phyloP scores from a whole-genome alignment of 2,888 invertebrate genomes.

The Microplitis deprimator region DNA sequence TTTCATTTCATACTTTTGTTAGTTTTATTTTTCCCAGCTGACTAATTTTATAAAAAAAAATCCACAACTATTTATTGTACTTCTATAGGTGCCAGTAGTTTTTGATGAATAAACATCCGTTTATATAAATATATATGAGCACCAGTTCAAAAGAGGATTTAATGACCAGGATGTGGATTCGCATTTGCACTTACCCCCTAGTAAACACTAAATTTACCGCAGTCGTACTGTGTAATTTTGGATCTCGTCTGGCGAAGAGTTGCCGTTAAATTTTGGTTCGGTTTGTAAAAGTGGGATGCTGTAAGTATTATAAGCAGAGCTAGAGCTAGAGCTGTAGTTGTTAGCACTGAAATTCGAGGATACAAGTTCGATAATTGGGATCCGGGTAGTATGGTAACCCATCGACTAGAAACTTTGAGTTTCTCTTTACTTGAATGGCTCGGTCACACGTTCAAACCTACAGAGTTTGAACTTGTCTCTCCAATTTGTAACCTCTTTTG shows the following conservation, averaged over 20 bases:
- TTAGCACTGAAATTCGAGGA: conserved; percentile 45
- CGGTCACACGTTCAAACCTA: conserved; percentile 17
- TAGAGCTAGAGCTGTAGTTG: conserved; percentile 21
- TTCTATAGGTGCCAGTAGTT: too few relatives aligned
- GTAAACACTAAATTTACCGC: too few relatives aligned
- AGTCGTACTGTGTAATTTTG: too few relatives aligned
- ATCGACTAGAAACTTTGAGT: conserved; percentile 34
- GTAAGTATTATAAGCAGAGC: not conserved
- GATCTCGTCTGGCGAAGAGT: too few relatives aligned
- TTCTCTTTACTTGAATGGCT: conserved; percentile 32
- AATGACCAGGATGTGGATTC: too few relatives aligned
- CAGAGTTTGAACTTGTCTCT: conserved; percentile 2
- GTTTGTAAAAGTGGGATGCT: not conserved
- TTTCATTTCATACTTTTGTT: not conserved
- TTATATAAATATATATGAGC: too few relatives aligned
- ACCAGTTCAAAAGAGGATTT: too few relatives aligned
- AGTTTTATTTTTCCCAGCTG: too few relatives aligned
- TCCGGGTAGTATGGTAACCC: conserved; percentile 24
- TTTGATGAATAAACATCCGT: too few relatives aligned
- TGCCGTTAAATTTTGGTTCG: not conserved
- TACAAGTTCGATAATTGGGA: conserved; percentile 50
- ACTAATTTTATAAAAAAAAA: too few relatives aligned
- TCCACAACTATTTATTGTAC: too few relatives aligned
- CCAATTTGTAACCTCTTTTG: not conserved
- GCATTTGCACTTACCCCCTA: too few relatives aligned